A percentile compares a stretch with the other conserved stretches of the same genome.
Conservation (phyloP, 2,113 vertebrate genomes). For the Oreochromis niloticus region DNA sequence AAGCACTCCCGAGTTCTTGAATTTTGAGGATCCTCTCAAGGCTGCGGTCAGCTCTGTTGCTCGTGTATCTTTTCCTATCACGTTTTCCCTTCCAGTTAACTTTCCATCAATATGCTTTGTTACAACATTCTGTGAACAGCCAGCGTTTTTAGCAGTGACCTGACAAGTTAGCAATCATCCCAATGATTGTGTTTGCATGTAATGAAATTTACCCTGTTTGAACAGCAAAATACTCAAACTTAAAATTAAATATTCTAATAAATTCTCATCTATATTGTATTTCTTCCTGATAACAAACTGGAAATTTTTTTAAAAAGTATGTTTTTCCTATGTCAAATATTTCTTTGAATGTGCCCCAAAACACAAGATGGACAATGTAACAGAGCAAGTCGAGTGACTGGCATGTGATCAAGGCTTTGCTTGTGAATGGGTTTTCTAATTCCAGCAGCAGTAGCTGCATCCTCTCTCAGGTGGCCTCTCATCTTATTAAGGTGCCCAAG, state of each 20-base stretch:
- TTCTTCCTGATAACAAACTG: not conserved
- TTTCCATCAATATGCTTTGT: not conserved
- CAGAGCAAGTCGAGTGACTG: not conserved
- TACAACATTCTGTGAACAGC: not conserved
- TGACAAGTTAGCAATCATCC: not conserved
- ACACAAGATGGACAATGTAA: not conserved
- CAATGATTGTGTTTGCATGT: not conserved
- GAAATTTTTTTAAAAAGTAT: not conserved
- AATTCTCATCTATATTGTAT: not conserved
- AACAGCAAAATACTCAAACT: not conserved
- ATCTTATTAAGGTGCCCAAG: constrained; percentile 34
- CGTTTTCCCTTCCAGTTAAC: not conserved
- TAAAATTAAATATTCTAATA: not conserved
- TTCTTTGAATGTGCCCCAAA: not conserved
- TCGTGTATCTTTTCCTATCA: not conserved
- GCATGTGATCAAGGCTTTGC: not conserved
- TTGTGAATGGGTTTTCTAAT: not conserved
- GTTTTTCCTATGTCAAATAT: not conserved
- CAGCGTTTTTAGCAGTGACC: not conserved
- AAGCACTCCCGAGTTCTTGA: not conserved
- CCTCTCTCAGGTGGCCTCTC: constrained; percentile 14
- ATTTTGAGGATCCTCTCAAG: not conserved
- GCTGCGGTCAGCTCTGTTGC: not conserved
- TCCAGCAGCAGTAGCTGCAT: constrained; percentile 12
- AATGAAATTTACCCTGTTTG: not conserved